A percentile compares a stretch with the other conserved stretches of the same genome.
Conservation (phyloP, 2,888 invertebrate genomes). For the Drosophila lutescens region DNA sequence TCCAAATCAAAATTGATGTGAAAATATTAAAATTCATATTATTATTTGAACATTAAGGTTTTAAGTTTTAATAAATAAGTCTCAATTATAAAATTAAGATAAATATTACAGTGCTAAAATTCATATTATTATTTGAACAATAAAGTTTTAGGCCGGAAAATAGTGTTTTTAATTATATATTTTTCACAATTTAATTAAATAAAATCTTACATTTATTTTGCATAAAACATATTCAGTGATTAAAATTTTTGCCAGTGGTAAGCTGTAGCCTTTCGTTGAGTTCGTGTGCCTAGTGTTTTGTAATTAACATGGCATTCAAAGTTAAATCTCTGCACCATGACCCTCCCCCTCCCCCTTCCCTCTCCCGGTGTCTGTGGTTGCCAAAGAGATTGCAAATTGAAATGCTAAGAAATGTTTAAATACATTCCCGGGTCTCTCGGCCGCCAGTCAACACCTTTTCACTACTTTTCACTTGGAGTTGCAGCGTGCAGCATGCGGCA, state of each 20-base stretch:
- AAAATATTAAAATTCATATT: no score
- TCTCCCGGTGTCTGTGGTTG: conserved; percentile 29
- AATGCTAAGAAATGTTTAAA: conserved; percentile 50
- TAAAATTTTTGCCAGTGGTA: not conserved
- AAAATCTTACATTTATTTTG: no score
- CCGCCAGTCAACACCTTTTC: conserved; percentile 45
- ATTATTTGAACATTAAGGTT: no score
- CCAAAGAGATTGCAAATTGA: conserved; percentile 44
- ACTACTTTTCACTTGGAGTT: conserved; percentile 5
- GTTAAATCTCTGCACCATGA: conserved; percentile 57
- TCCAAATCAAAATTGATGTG: no score
- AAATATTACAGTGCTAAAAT: no score
- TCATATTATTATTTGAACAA: no score
- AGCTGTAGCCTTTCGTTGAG: conserved; percentile 3
- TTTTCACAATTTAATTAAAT: no score
- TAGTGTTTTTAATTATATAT: no score
- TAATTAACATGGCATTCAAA: conserved; percentile 80
- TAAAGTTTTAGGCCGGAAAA: no score
- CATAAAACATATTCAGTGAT: no score
- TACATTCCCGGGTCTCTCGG: conserved; percentile 31
- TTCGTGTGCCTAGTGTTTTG: conserved; percentile 45
- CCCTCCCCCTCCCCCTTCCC: not conserved
- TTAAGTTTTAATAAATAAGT: no score
- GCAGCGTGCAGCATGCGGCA: not conserved
- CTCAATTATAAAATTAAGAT: no score